A percentile compares a stretch with the other conserved stretches of the same genome.
phyloP scores from a whole-genome alignment of 2,113 vertebrate species.

The Talpa occidentalis region DNA sequence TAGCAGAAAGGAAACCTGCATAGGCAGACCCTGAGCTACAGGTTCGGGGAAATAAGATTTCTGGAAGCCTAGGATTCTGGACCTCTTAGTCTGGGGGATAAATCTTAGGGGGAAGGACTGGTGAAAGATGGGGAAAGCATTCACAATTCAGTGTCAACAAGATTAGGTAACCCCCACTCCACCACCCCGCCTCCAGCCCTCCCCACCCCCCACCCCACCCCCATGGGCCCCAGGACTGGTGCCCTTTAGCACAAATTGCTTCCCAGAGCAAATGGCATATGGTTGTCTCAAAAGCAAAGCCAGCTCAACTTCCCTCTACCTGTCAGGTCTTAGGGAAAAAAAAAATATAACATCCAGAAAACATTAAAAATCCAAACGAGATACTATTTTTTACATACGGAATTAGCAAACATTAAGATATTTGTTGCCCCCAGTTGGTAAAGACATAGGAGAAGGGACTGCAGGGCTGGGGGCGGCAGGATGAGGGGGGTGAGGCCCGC shows the following conservation, averaged over 20 bases:
- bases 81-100: background rate
- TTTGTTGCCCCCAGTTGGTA: background rate
- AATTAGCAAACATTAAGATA: background rate
- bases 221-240: fast-evolving
- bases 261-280: background rate
- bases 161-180: background rate
- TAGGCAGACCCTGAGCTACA: background rate
- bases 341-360: background rate
- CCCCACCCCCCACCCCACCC: background rate
- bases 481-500: no score
- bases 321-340: background rate
- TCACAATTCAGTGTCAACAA: background rate
- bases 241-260: background rate
- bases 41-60: background rate
- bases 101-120: background rate
- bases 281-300: background rate
- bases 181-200: no score
- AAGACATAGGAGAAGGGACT: background rate
- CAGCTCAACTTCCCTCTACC: background rate
- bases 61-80: background rate
- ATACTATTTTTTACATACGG: background rate
- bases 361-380: background rate
- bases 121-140: background rate
- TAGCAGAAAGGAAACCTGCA: background rate
- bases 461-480: no score